Percentiles rank a stretch among this genome's conserved stretches.
Evolutionary conservation across 2,113 vertebrate species (phyloP).

Genomic region (Recurvirostra avosetta): DNA sequence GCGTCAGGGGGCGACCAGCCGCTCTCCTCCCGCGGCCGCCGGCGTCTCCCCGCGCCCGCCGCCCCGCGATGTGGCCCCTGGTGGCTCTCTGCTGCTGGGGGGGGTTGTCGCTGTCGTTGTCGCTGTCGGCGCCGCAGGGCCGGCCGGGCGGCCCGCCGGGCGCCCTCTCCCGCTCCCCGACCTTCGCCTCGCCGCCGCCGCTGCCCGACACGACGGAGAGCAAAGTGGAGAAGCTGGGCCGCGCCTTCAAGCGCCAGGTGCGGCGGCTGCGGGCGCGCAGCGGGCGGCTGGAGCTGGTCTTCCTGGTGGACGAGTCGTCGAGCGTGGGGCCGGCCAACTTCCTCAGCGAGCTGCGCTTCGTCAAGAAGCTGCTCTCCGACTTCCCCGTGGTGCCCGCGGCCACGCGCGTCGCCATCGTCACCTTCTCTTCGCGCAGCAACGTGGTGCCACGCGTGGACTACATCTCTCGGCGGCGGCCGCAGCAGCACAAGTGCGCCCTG

Average conservation of each 20-base stretch:
- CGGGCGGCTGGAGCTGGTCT: constrained; percentile 87
- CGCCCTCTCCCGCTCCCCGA: constrained; percentile 20
- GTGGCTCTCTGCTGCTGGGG: constrained; percentile 69
- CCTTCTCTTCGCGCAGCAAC: constrained; percentile 94
- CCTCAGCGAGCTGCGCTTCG: constrained; percentile 90
- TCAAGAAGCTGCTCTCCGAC: constrained; percentile 95
- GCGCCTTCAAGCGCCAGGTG: constrained; percentile 87
- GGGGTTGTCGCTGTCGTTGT: constrained; percentile 34
- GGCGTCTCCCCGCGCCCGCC: neutral
- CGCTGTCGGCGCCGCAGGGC: constrained; percentile 8
- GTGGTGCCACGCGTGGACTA: constrained; percentile 94
- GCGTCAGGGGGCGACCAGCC: constrained; percentile 9
- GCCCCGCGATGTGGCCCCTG: constrained; percentile 67
- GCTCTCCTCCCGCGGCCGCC: neutral
- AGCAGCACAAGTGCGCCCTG: constrained; percentile 95
- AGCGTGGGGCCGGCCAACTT: constrained; percentile 93
- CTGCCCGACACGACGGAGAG: constrained; percentile 78
- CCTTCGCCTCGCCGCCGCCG: constrained; percentile 17
- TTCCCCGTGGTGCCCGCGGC: constrained; percentile 91
- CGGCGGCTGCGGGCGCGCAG: constrained; percentile 87
- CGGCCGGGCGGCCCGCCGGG: constrained; percentile 52
- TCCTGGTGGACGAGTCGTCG: constrained; percentile 96
- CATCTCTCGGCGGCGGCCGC: constrained; percentile 84
- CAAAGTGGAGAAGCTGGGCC: constrained; percentile 90
- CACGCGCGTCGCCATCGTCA: constrained; percentile 93